These are phyloP conservation scores for Cerastis rubricosa DNA, from an alignment of 2,888 invertebrate genomes.

Conservation along the genomic window DNA sequence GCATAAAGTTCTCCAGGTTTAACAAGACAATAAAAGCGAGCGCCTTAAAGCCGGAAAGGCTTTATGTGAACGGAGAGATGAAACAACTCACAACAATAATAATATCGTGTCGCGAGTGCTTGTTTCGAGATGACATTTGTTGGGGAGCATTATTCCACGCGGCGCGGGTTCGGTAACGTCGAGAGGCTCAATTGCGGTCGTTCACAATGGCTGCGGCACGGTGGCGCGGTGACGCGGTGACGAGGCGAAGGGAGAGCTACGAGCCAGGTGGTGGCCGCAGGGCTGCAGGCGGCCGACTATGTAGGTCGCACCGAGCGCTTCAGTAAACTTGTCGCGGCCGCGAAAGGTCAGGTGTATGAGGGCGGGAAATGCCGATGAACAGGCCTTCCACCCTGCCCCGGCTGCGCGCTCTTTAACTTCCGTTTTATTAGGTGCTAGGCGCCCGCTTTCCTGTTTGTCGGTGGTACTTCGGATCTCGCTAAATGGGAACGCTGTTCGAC, in stretches of 20 bases:
- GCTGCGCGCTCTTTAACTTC: constrained; percentile 82
- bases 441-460: constrained; percentile 78
- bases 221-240: constrained; percentile 54
- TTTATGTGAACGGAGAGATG: constrained; percentile 76
- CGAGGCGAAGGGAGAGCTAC: constrained; percentile 55
- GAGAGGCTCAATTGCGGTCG: constrained; percentile 83
- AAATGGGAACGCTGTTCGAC: constrained; percentile 69
- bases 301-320: constrained; percentile 88
- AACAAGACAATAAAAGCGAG: constrained; percentile 77
- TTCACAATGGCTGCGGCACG: constrained; percentile 78
- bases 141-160: constrained; percentile 82
- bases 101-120: constrained; percentile 79
- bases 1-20: constrained; percentile 75
- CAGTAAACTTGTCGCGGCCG: constrained; percentile 88
- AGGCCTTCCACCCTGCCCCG: constrained; percentile 78
- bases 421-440: constrained; percentile 84
- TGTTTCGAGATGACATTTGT: constrained; percentile 82
- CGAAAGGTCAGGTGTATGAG: constrained; percentile 90
- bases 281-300: constrained; percentile 80
- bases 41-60: constrained; percentile 76
- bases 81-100: constrained; percentile 83
- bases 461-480: constrained; percentile 70
- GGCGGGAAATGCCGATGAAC: constrained; percentile 87
- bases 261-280: constrained; percentile 69
- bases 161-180: constrained; percentile 76